Conservation (phyloP, 2,797 vertebrate genomes). For the Orientallactaga sibirica region DNA sequence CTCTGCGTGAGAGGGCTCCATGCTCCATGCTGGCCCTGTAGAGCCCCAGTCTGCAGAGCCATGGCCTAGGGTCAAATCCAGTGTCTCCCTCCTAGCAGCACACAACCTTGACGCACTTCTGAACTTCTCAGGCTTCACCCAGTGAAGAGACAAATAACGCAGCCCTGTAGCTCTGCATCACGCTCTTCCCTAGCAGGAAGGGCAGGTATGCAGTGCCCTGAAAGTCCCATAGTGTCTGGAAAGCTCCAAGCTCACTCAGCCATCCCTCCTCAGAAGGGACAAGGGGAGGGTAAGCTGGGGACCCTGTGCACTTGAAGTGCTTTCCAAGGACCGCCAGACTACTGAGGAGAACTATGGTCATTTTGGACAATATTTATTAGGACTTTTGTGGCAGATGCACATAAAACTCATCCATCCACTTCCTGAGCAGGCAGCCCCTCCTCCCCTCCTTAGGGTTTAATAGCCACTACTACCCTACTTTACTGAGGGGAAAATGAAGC, state of each 20-base stretch:
- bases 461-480: not conserved
- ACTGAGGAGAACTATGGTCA: not conserved
- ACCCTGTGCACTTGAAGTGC: not conserved
- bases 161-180: not conserved
- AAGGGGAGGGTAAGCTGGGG: not conserved
- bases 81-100: not conserved
- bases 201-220: rapidly evolving
- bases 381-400: rapidly evolving
- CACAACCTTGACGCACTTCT: not conserved
- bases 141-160: too few species aligned
- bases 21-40: rapidly evolving
- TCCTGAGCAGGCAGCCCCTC: not conserved
- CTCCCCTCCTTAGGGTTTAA: not conserved
- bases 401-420: not conserved
- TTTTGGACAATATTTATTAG: not conserved
- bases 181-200: too few species aligned
- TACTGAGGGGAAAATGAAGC: not conserved
- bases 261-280: not conserved
- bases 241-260: rapidly evolving
- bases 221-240: rapidly evolving
- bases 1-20: not conserved
- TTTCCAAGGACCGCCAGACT: not conserved
- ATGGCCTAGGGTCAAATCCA: not conserved
- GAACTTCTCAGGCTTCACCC: not conserved
- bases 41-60: not conserved